phyloP scores from a whole-genome alignment of 2,888 invertebrate genomes.

The Cloeon dipterum region DNA sequence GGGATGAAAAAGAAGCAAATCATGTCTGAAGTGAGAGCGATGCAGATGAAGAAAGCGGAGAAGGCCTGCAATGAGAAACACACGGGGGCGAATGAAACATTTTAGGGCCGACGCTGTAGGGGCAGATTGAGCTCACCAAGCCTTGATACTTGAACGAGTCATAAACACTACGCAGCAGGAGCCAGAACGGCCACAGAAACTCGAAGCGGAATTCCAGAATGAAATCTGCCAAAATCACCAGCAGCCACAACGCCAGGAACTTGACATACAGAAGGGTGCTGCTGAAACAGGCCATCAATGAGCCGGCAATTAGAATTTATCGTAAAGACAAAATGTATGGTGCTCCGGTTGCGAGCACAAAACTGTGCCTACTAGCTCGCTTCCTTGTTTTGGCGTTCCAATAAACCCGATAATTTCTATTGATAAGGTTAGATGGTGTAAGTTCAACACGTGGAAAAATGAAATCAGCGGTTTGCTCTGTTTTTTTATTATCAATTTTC shows the following conservation, averaged over 20 bases:
- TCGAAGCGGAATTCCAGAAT: constrained; percentile 97
- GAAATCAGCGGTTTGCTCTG: too few species aligned
- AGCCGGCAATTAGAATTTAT: too few species aligned
- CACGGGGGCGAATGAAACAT: not conserved
- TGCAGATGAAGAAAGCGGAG: constrained; percentile 92
- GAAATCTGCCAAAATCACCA: constrained; percentile 86
- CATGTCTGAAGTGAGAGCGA: constrained; percentile 93
- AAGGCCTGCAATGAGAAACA: constrained; percentile 50
- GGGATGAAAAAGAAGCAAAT: constrained; percentile 98
- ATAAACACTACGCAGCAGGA: constrained; percentile 82
- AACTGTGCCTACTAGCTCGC: too few species aligned
- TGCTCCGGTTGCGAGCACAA: too few species aligned
- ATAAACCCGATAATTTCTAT: too few species aligned
- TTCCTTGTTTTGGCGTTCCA: too few species aligned
- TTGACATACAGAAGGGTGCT: constrained; percentile 87
- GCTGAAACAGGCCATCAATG: too few species aligned
- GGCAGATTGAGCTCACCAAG: constrained; percentile 39
- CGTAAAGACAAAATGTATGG: too few species aligned
- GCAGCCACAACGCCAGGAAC: constrained; percentile 84
- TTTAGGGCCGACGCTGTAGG: not conserved
- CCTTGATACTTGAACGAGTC: constrained; percentile 97
- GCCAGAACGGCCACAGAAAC: constrained; percentile 97
- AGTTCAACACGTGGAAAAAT: too few species aligned
- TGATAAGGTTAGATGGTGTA: too few species aligned
- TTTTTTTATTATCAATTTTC: too few species aligned